Evolutionary conservation across 1,140 invertebrate genomes (phyloP), one percentile per base, ranked within the genome.

Genomic region (Drosophila teissieri): DNA sequence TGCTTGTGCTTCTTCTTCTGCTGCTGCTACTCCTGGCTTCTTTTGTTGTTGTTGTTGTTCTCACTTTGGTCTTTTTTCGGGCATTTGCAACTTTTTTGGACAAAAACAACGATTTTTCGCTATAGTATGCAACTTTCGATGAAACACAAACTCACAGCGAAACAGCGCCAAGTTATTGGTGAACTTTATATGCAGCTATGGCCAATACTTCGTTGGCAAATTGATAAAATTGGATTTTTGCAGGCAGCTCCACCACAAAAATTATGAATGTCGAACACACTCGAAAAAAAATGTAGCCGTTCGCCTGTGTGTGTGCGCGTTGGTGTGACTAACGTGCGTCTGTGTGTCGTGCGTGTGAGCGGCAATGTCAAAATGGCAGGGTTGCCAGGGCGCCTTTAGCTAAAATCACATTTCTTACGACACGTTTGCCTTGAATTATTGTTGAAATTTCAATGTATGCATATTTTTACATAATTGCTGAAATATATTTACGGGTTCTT

Each of bases 241-340:
- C 58, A 61, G 57, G 68, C 74, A 81, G 76, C 75, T 65, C 54
- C 39, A 68, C 60, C 69, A 81, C 68, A 67, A 68, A 72, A 88
- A 75, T 86, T 82, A 69, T 73, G 83, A 88, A 86, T 65, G 79
- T 82, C 62, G 74, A 82, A 62, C 63, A 61, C 73, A 77, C 73
- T 62, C 27, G 73, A 77, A 76, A 60, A 80, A 86, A 86, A 85
- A 79, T 74, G 78, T 63, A 48, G 42, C 60, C 27, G 31, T 67
- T 73, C 58, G 63, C 53, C 62, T 65, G 78, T 85, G 37, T 86
- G 76, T 75, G 80, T 36, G 76, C 39, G 42, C 17, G 63, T 82
- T 49, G 64, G 74, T 82, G 82, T 46, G 45, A 53, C n/a, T 15
- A 48, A 22, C 1, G 5, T 63, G 22, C 69, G 63, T 60, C 48